phyloP scores from a whole-genome alignment of 2,113 vertebrate genomes.

The Callipepla squamata region DNA sequence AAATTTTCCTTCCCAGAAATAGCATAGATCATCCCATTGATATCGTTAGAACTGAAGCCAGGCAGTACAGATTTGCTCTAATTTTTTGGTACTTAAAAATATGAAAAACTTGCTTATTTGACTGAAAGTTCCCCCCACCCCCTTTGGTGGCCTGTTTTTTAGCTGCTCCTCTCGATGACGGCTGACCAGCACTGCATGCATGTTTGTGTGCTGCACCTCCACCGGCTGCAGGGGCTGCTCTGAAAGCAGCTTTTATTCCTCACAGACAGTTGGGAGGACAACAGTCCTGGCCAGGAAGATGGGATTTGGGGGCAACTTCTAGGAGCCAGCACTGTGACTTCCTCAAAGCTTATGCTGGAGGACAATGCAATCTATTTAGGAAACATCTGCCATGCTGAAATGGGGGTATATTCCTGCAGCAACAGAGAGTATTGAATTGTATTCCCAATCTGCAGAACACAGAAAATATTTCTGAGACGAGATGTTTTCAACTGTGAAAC shows the following conservation, averaged over 20 bases:
- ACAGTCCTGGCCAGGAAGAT: not conserved
- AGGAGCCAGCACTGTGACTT: not conserved
- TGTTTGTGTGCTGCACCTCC: not conserved
- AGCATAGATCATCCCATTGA: not conserved
- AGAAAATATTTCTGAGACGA: not conserved
- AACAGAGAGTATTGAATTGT: not conserved
- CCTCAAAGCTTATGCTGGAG: not conserved
- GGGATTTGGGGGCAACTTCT: not conserved
- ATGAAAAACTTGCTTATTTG: not conserved
- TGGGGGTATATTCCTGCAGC: not conserved
- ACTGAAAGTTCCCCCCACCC: not conserved
- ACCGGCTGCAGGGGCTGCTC: not conserved
- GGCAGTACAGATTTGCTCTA: not conserved
- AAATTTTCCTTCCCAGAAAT: not conserved
- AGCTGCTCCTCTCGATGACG: not conserved
- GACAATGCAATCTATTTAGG: not conserved
- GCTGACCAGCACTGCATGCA: not conserved
- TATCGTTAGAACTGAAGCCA: not conserved
- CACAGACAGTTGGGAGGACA: not conserved
- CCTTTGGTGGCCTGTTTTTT: not conserved
- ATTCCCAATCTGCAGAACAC: not conserved
- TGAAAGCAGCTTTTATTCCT: constrained; percentile 2
- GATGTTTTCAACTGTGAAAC: not conserved
- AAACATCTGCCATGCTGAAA: not conserved
- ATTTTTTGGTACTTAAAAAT: not conserved